Evolutionary conservation across 2,888 invertebrate genomes (phyloP), one percentile per base, ranked within the genome.

Genomic region (Chymomyza fuscimana): DNA sequence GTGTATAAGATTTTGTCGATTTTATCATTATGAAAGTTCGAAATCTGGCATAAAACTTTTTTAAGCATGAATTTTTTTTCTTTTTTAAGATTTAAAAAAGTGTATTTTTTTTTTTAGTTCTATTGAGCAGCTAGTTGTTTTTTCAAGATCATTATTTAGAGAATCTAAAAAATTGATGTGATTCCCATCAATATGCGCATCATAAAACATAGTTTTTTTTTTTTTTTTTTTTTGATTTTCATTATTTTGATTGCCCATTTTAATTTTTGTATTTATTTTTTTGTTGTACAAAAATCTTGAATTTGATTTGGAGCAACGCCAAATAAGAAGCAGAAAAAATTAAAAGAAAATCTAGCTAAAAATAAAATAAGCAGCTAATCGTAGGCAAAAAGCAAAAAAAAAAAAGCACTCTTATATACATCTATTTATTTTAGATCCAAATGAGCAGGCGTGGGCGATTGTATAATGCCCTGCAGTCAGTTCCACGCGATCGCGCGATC

Each of bases 281-380:
- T 56, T 62, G 5, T 58, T 63, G 40, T 46, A 15, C 61, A 61
- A 61, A 61, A 61, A 61, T 56, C 61, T 70, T 51, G 65, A 36
- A 63, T 63, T 75, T 65, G 50, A 60, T 73, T 80, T 80, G 80
- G 80, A 75, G 64, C 63, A 52, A 12, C 65, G 80, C 80, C 80
- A 81, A 81, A 77, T 75, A 70, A 64, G 77, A 77, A 81, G 77
- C 81, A 81, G 81, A 5, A 12, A 46, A 46, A 46, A 46, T 12
- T 46, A 12, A 46, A 79, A 81, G 81, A 77, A 74, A 73, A 76
- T 67, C 75, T 75, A 73, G 32, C 80, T 81, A 81, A 74, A 81
- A 81, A 81, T 81, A 81, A 81, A 77, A 75, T 69, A 63, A 65
- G 63, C 72, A 63, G 67, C 65, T 72, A 72, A 77, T 74, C 77